phyloP scores from a whole-genome alignment of 2,113 vertebrate species.

The Python bivittatus region DNA sequence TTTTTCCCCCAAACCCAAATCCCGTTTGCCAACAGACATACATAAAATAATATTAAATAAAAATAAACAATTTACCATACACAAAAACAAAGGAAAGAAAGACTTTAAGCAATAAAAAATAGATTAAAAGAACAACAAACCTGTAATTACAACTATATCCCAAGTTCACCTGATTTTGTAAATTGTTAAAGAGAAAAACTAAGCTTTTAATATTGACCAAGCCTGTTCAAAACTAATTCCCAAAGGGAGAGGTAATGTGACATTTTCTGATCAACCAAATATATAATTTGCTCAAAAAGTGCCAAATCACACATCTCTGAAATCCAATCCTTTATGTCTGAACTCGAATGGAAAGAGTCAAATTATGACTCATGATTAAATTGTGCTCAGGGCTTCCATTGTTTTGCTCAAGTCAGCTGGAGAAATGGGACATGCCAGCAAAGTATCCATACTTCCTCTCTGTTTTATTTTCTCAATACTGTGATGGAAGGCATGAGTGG shows the following conservation, averaged over 20 bases:
- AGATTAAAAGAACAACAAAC: neutral
- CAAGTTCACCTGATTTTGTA: neutral
- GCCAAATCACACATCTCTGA: neutral
- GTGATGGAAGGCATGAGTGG: too few species aligned
- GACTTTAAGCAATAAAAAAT: neutral
- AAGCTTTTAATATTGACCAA: neutral
- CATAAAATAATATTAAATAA: neutral
- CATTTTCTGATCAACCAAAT: neutral
- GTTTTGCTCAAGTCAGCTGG: neutral
- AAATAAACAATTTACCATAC: neutral
- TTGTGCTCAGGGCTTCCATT: neutral
- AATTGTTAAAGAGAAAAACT: neutral
- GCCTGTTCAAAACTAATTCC: neutral
- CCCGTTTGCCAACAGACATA: neutral
- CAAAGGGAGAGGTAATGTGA: neutral
- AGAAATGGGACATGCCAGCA: neutral
- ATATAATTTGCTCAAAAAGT: neutral
- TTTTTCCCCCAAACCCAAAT: neutral
- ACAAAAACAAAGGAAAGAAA: neutral
- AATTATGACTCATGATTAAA: neutral
- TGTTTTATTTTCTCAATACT: neutral
- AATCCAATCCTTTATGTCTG: neutral
- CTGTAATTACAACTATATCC: neutral
- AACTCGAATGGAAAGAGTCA: neutral
- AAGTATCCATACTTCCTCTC: neutral